Evolutionary conservation across 1,140 invertebrate species (phyloP), one percentile per base, ranked within the genome.

Genomic region (Bombyx mandarina): DNA sequence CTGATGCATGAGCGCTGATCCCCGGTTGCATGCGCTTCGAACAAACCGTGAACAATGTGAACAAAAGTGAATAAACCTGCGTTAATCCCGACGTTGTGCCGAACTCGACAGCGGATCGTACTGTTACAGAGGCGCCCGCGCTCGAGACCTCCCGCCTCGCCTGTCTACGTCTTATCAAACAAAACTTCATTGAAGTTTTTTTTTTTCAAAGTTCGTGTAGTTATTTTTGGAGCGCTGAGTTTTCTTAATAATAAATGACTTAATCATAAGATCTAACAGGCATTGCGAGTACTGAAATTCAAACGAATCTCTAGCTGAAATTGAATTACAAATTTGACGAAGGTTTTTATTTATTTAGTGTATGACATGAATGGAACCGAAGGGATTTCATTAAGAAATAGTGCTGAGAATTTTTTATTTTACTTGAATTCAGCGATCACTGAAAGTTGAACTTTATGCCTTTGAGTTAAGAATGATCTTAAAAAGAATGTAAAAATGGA

Each of bases 351-450:
- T 85, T 85, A 82, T 67, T 76, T 73, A 79, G 69, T 67, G 67
- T 79, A 79, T 79, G 77, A 82, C 82, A 79, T 85, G 79, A 85
- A 82, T 85, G 79, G 77, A 67, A 75, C 67, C 68, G 69, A 56
- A 63, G 70, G 73, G 78, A 73, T 79, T 76, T 85, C 82, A 82
- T 85, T 82, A 82, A 77, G 77, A 77, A 79, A 79, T 71, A 69
- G 65, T 71, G 73, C 67, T 70, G 66, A 69, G 69, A 74, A 81
- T 76, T 82, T 72, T 35, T 35, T 35, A 35, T 35, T 35, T 35
- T 35, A 35, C 55, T 62, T 49, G 57, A 58, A 59, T 64, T 51
- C 57, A 10, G 35, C n/a, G 26, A 56, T 43, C 45, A 50, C 35
- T 52, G n/a, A 43, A 51, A 44, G 1, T 52, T 51, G 10, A 57